These are phyloP conservation scores for Meganola albula DNA, from an alignment of 2,888 invertebrate genomes.

Conservation along the genomic window DNA sequence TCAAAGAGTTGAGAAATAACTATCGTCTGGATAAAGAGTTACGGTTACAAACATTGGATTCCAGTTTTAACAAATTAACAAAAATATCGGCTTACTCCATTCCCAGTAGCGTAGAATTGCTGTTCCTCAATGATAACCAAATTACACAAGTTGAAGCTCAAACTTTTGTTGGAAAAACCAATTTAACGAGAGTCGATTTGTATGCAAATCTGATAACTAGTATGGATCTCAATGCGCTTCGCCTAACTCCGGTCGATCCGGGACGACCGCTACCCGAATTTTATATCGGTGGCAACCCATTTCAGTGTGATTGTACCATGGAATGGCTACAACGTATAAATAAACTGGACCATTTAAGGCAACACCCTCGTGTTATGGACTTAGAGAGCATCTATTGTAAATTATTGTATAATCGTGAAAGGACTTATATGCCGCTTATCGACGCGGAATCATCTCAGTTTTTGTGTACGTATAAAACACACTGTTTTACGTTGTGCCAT, in stretches of 20 bases:
- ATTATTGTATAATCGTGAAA: conserved; percentile 89
- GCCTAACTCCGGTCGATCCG: conserved; percentile 87
- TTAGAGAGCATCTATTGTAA: conserved; percentile 93
- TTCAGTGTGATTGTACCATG: conserved; percentile 96
- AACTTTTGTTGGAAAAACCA: conserved; percentile 92
- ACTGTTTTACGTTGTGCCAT: conserved; percentile 95
- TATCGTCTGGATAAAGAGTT: conserved; percentile 83
- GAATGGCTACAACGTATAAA: conserved; percentile 97
- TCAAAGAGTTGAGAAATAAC: conserved; percentile 87
- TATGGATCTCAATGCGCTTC: conserved; percentile 92
- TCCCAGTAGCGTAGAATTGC: conserved; percentile 89
- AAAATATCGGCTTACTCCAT: conserved; percentile 86
- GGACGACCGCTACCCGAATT: conserved; percentile 89
- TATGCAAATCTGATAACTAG: conserved; percentile 94
- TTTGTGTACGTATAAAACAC: conserved; percentile 93
- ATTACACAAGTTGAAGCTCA: conserved; percentile 91
- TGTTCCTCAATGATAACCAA: conserved; percentile 93
- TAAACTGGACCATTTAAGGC: conserved; percentile 87
- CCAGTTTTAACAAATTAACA: conserved; percentile 92
- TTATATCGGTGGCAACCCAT: conserved; percentile 95
- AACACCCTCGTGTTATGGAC: conserved; percentile 94
- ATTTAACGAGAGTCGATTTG: conserved; percentile 93
- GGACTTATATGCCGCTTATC: conserved; percentile 89
- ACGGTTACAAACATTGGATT: conserved; percentile 89
- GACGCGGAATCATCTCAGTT: conserved; percentile 94